A percentile compares a stretch with the other conserved stretches of the same genome.
These are phyloP conservation scores for Henicopernis longicauda DNA, from an alignment of 2,113 vertebrate genomes.

Conservation along the genomic window DNA sequence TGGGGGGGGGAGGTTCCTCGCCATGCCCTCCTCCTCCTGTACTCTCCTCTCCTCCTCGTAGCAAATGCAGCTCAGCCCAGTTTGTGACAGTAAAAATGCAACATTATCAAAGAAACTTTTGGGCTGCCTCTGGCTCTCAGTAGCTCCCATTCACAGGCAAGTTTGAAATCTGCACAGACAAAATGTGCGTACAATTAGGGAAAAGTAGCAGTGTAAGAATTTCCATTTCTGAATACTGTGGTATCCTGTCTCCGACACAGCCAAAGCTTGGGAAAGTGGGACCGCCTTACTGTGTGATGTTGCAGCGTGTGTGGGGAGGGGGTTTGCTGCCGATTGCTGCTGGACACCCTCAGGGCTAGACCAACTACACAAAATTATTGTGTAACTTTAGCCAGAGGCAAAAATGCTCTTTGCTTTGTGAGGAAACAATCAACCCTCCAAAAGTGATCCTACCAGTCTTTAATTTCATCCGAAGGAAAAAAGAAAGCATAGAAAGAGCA, in stretches of 20 bases:
- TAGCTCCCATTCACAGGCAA: background rate
- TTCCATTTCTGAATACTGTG: constrained; percentile 20
- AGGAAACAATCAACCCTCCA: background rate
- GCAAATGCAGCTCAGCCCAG: background rate
- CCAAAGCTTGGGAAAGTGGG: background rate
- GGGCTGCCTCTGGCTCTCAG: background rate
- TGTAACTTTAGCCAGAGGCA: background rate
- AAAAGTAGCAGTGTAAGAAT: background rate
- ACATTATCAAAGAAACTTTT: background rate
- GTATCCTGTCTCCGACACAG: background rate
- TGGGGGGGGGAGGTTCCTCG: background rate
- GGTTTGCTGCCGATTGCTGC: background rate
- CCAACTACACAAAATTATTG: background rate
- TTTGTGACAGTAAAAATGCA: background rate
- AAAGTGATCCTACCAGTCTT: background rate
- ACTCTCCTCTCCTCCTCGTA: background rate
- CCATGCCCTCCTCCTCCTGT: background rate
- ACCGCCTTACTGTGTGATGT: background rate
- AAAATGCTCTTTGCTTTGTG: background rate
- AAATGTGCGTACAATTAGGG: background rate
- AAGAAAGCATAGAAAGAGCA: background rate
- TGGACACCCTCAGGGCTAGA: background rate
- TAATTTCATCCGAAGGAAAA: background rate
- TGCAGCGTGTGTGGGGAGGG: background rate
- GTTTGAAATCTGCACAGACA: background rate